A percentile compares a stretch with the other conserved stretches of the same genome.
phyloP scores from a whole-genome alignment of 2,113 vertebrate species.

The Fregata magnificens region DNA sequence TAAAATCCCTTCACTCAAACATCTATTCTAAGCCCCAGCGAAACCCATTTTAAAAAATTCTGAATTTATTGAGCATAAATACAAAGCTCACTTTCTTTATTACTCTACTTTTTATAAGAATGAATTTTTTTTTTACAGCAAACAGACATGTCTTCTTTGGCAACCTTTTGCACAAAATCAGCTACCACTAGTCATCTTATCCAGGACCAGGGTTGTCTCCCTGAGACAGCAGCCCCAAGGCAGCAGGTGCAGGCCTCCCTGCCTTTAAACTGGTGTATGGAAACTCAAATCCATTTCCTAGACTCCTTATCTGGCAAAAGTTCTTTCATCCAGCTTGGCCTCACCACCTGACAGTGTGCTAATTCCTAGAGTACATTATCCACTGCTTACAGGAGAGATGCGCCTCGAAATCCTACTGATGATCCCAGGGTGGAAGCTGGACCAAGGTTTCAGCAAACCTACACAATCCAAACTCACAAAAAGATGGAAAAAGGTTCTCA shows the following conservation, averaged over 20 bases:
- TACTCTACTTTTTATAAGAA: neutral
- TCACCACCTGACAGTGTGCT: neutral
- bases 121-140: neutral
- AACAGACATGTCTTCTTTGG: neutral
- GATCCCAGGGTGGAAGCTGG: neutral
- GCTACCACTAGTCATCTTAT: neutral
- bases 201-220: neutral
- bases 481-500: neutral
- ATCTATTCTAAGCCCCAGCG: neutral
- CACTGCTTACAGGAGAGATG: neutral
- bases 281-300: neutral
- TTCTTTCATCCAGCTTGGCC: neutral
- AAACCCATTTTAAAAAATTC: neutral
- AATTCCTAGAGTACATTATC: neutral
- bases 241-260: neutral
- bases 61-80: neutral
- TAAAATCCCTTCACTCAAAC: neutral
- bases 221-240: neutral
- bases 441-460: neutral
- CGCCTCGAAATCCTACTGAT: neutral
- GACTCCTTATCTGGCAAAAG: neutral
- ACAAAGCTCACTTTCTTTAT: neutral
- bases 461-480: neutral
- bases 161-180: neutral
- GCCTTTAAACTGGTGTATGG: neutral